A percentile compares a stretch with the other conserved stretches of the same genome.
Conservation (phyloP, 2,888 invertebrate species). For the Eupithecia inturbata region DNA sequence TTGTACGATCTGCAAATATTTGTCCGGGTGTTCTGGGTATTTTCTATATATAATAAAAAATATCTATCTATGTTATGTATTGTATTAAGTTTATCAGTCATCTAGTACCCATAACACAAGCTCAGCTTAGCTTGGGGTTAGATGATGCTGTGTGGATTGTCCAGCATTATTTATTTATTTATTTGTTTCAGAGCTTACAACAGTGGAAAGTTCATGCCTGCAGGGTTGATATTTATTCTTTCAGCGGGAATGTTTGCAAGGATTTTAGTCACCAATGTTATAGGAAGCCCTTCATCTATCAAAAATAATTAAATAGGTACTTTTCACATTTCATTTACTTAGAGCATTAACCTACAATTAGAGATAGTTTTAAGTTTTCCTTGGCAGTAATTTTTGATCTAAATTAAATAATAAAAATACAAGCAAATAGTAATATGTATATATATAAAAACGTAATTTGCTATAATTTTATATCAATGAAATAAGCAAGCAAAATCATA, state of each 20-base stretch:
- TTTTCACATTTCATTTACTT: background rate
- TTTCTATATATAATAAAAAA: too few species aligned
- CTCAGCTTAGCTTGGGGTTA: too few species aligned
- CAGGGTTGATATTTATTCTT: conserved; percentile 90
- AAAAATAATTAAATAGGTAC: conserved; percentile 46
- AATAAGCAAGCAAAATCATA: background rate
- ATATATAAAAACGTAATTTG: background rate
- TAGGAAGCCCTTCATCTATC: conserved; percentile 57
- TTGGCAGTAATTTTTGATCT: background rate
- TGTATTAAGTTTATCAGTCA: too few species aligned
- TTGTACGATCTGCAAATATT: too few species aligned
- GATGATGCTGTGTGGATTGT: too few species aligned
- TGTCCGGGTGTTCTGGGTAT: too few species aligned
- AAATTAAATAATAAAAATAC: too few species aligned
- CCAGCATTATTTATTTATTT: too few species aligned
- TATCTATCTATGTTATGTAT: too few species aligned
- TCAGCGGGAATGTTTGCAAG: conserved; percentile 86
- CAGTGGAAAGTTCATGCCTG: conserved; percentile 97
- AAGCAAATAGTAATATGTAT: too few species aligned
- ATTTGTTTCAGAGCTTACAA: conserved; percentile 85
- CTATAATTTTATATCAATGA: background rate
- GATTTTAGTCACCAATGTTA: conserved; percentile 79
- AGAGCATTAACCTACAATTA: background rate
- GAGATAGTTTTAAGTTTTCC: background rate
- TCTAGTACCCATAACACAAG: too few species aligned